Evolutionary conservation across 2,113 vertebrate species (phyloP).

Genomic region (Emydocephalus ijimae): DNA sequence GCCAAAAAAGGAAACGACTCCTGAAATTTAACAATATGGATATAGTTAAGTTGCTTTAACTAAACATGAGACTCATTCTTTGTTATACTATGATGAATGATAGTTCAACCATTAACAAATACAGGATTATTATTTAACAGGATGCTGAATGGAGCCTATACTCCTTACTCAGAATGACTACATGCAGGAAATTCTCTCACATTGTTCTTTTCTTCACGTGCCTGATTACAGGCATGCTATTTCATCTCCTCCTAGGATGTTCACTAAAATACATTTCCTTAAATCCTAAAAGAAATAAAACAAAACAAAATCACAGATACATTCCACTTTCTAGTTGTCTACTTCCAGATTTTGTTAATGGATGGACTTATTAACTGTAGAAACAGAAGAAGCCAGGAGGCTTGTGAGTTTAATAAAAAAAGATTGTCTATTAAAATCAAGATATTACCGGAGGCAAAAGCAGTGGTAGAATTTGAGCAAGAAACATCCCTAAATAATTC

Average conservation of each 20-base stretch:
- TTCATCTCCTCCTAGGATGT: neutral
- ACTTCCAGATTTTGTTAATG: neutral
- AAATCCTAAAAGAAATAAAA: neutral
- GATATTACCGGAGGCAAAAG: neutral
- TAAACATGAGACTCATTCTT: neutral
- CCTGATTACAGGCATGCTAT: neutral
- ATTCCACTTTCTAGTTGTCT: neutral
- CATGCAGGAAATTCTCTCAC: neutral
- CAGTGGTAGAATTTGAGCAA: neutral
- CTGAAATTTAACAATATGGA: neutral
- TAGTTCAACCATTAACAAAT: neutral
- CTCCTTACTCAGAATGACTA: slow-evolving; percentile 5
- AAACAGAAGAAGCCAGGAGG: neutral
- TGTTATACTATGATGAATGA: neutral
- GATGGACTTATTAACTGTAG: neutral
- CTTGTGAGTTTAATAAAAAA: neutral
- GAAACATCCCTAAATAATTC: neutral
- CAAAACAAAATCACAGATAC: neutral
- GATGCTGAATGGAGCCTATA: neutral
- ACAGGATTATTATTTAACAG: neutral
- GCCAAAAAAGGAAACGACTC: neutral
- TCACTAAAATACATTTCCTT: neutral
- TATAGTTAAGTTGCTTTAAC: neutral
- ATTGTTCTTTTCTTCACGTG: neutral
- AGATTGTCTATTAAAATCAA: neutral